A percentile compares a stretch with the other conserved stretches of the same genome.
Evolutionary conservation across 2,888 invertebrate species (phyloP).

Genomic region (Drosophila setosimentum): DNA sequence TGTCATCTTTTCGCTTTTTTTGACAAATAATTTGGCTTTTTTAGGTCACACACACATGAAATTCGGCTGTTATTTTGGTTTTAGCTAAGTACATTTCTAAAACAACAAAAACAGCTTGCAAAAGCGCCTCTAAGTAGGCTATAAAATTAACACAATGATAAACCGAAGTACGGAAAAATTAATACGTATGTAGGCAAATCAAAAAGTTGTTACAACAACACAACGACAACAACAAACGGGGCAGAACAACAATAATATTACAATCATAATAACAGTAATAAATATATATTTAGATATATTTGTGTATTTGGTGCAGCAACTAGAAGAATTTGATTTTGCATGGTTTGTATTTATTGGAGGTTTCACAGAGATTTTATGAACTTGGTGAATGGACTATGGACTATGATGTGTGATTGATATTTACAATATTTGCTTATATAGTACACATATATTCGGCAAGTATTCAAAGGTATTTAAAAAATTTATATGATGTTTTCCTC

Average conservation of each 20-base stretch:
- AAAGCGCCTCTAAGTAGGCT: slow-evolving; percentile 71
- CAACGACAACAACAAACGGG: slow-evolving; percentile 57
- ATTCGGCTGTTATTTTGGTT: slow-evolving; percentile 52
- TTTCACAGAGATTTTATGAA: slow-evolving; percentile 15
- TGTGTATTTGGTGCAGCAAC: slow-evolving; percentile 59
- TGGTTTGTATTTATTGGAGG: slow-evolving; percentile 28
- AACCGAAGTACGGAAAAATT: slow-evolving; percentile 36
- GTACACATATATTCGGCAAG: background rate
- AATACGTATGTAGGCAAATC: slow-evolving; percentile 34
- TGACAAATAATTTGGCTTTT: slow-evolving; percentile 14
- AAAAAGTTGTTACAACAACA: slow-evolving; percentile 48
- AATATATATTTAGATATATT: slow-evolving; percentile 31
- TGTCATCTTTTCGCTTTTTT: background rate
- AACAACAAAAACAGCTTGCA: slow-evolving; percentile 63
- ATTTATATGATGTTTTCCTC: background rate
- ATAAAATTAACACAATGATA: slow-evolving; percentile 52
- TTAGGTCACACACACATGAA: slow-evolving; percentile 58
- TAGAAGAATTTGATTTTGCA: slow-evolving; percentile 53
- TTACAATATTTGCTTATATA: background rate
- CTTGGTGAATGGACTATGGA: slow-evolving; percentile 7
- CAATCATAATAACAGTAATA: slow-evolving; percentile 60
- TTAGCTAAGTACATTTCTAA: slow-evolving; percentile 45
- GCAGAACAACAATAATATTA: slow-evolving; percentile 60
- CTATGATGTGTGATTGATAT: slow-evolving; percentile 8
- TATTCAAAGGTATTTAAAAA: background rate